Percentiles rank a stretch among this genome's conserved stretches.
These are phyloP conservation scores for Rhynchonema sp. DNA, from an alignment of 2,888 invertebrate genomes.

Conservation along the genomic window DNA sequence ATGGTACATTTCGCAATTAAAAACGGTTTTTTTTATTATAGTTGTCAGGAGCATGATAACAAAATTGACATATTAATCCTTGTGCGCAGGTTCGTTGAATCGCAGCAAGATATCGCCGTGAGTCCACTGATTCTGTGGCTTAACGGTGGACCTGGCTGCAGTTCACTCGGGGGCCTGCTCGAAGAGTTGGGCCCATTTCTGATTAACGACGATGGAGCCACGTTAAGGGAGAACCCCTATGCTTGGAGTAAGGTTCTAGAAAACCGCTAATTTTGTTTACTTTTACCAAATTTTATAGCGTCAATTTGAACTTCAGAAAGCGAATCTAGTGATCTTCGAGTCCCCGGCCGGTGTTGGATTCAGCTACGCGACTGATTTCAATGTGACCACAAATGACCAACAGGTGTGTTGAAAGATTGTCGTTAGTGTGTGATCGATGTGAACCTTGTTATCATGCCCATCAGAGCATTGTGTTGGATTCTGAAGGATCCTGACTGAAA, in stretches of 20 bases:
- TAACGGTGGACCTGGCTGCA: constrained; percentile 32
- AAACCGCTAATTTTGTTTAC: neutral
- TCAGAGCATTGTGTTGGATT: neutral
- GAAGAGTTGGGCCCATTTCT: constrained; percentile 29
- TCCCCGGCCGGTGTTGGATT: constrained; percentile 38
- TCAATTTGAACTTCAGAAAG: constrained; percentile 22
- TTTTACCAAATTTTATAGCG: neutral
- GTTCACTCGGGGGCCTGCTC: constrained; percentile 28
- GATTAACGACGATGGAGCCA: constrained; percentile 5
- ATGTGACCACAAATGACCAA: constrained; percentile 23
- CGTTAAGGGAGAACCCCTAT: constrained; percentile 13
- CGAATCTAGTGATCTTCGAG: constrained; percentile 36
- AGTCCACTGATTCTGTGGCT: constrained; percentile 27
- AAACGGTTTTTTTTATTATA: too few species aligned
- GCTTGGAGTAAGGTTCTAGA: constrained; percentile 10
- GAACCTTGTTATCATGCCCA: too few species aligned
- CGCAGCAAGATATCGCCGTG: constrained; percentile 18
- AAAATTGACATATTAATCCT: neutral
- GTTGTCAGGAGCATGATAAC: neutral
- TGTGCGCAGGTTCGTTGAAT: constrained; percentile 26
- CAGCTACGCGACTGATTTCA: constrained; percentile 31
- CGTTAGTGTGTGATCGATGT: neutral
- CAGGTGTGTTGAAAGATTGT: constrained; percentile 13
- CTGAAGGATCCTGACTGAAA: too few species aligned
- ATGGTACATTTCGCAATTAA: too few species aligned